These are phyloP conservation scores for Drosophila orosa DNA, from an alignment of 1,140 invertebrate species.

Conservation along the genomic window DNA sequence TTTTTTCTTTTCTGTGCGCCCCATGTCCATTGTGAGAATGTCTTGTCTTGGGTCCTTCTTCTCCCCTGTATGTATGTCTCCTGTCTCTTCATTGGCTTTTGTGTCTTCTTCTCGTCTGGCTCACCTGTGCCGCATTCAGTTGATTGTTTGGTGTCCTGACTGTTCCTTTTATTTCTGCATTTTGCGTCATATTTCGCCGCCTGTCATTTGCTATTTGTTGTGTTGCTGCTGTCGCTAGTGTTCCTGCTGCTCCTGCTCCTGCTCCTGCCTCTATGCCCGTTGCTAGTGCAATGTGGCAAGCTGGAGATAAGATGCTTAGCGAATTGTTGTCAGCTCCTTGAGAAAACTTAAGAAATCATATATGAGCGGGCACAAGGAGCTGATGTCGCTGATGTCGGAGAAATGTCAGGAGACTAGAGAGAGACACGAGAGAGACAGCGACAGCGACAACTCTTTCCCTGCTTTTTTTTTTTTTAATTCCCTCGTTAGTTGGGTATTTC, in stretches of 20 bases:
- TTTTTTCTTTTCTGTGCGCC: slow-evolving; percentile 13
- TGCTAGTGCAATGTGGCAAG: slow-evolving; percentile 64
- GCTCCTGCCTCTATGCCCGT: background rate
- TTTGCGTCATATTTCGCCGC: slow-evolving; percentile 51
- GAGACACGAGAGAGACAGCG: slow-evolving; percentile 2
- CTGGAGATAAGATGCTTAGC: slow-evolving; percentile 67
- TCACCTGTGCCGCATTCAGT: slow-evolving; percentile 47
- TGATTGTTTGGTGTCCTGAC: slow-evolving; percentile 50
- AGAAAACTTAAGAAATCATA: slow-evolving; percentile 50
- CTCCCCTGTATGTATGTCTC: background rate
- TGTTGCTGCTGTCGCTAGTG: slow-evolving; percentile 23
- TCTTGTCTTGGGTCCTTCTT: slow-evolving; percentile 33
- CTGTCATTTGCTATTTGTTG: slow-evolving; percentile 47
- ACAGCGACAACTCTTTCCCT: slow-evolving; percentile 10
- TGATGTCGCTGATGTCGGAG: slow-evolving; percentile 11
- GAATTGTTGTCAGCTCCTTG: slow-evolving; percentile 31
- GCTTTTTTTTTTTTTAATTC: slow-evolving; percentile 23
- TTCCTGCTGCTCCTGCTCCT: slow-evolving; percentile 7
- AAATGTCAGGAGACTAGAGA: slow-evolving; percentile 18
- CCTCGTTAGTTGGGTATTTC: slow-evolving; percentile 49
- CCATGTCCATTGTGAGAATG: slow-evolving; percentile 46
- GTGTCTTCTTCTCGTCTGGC: slow-evolving; percentile 41
- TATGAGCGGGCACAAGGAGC: slow-evolving; percentile 17
- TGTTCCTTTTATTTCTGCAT: slow-evolving; percentile 46
- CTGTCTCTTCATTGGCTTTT: slow-evolving; percentile 46